phyloP scores from a whole-genome alignment of 2,888 invertebrate species.

The Hyalella azteca region DNA sequence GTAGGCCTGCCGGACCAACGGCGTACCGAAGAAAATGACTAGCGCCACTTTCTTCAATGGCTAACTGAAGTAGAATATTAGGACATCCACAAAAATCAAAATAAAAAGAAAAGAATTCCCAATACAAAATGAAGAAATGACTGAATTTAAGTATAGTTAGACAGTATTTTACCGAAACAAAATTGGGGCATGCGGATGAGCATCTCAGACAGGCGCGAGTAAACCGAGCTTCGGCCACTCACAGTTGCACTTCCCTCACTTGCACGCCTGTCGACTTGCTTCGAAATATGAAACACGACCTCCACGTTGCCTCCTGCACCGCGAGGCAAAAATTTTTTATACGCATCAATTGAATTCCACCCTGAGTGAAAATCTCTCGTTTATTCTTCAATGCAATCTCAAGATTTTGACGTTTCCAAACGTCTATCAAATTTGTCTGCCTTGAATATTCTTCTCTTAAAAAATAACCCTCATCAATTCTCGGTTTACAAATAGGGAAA shows the following conservation, averaged over 20 bases:
- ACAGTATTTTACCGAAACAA: not conserved
- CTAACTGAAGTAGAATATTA: not conserved
- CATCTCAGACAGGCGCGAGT: not conserved
- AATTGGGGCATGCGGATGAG: not conserved
- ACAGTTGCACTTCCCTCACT: constrained; percentile 19
- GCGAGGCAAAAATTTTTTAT: not conserved
- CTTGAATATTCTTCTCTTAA: too few species aligned
- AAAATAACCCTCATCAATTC: too few species aligned
- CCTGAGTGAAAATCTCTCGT: not conserved
- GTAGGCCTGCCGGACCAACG: constrained; percentile 13
- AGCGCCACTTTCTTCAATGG: not conserved
- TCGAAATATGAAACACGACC: constrained; percentile 28
- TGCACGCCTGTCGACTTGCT: constrained; percentile 33
- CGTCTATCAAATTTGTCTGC: too few species aligned
- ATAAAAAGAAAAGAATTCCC: too few species aligned
- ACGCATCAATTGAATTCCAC: not conserved
- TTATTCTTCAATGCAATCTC: not conserved
- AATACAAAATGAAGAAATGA: too few species aligned
- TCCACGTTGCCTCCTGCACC: not conserved
- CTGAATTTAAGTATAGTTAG: not conserved
- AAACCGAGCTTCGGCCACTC: constrained; percentile 22
- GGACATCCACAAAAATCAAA: too few species aligned
- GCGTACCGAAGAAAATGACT: constrained; percentile 11
- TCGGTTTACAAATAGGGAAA: too few species aligned
- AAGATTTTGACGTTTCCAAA: too few species aligned